phyloP scores from a whole-genome alignment of 1,140 invertebrate species.

The Sinella curviseta region DNA sequence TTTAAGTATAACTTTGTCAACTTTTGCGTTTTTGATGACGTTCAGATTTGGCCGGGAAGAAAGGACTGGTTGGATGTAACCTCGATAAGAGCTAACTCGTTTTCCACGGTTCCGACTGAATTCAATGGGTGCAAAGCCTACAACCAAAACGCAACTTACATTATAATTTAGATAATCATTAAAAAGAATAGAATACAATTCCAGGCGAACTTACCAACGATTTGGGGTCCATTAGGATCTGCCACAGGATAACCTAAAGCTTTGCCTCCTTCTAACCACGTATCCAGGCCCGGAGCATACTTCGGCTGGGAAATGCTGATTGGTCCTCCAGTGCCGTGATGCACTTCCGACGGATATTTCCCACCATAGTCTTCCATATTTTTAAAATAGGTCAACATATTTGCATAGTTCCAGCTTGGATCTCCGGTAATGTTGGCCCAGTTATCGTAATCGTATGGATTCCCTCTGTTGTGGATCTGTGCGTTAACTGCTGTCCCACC shows the following conservation, averaged over 20 bases:
- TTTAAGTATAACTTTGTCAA: neutral
- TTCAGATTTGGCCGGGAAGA: neutral
- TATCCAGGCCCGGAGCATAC: slow-evolving; percentile 47
- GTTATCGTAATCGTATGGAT: slow-evolving; percentile 64
- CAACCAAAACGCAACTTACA: neutral
- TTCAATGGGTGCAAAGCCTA: neutral
- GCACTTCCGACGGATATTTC: slow-evolving; percentile 57
- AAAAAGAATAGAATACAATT: neutral
- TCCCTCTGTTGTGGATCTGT: slow-evolving; percentile 67
- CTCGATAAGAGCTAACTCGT: neutral
- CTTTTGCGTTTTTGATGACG: neutral
- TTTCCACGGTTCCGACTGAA: neutral
- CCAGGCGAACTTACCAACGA: slow-evolving; percentile 60
- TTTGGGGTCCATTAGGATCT: slow-evolving; percentile 75
- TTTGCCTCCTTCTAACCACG: slow-evolving; percentile 67
- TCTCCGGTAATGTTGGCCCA: slow-evolving; percentile 61
- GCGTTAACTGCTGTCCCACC: slow-evolving; percentile 66
- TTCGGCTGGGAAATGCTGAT: neutral
- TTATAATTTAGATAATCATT: neutral
- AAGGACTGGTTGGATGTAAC: neutral
- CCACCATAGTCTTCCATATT: slow-evolving; percentile 73
- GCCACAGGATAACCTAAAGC: slow-evolving; percentile 68
- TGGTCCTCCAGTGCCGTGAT: slow-evolving; percentile 26
- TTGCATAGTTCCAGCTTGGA: slow-evolving; percentile 61
- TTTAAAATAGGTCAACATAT: slow-evolving; percentile 76